Conservation (phyloP, 2,113 vertebrate genomes). For the Amphiprion percula region DNA sequence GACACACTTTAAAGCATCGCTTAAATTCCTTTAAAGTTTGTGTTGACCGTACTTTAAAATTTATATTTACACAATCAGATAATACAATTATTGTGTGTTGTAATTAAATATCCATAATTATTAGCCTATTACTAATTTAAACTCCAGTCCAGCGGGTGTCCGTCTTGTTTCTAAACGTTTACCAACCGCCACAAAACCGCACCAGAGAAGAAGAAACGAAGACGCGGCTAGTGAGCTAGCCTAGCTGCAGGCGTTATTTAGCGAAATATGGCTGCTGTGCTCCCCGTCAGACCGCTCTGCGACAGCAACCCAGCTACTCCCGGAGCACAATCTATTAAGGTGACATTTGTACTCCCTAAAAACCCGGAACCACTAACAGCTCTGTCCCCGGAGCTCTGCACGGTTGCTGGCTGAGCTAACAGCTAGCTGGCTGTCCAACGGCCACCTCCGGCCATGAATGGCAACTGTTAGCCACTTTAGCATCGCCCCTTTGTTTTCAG, state of each 20-base stretch:
- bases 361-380: neutral
- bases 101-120: too few species aligned
- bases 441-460: conserved; percentile 22
- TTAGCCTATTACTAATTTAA: too few species aligned
- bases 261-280: conserved; percentile 86
- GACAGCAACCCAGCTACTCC: conserved; percentile 93
- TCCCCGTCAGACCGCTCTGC: conserved; percentile 87
- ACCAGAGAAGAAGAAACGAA: conserved; percentile 38
- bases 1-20: neutral
- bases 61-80: too few species aligned
- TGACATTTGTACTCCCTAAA: conserved; percentile 57
- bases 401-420: conserved; percentile 8
- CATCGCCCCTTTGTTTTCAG: conserved; percentile 55
- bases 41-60: neutral
- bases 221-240: conserved; percentile 48
- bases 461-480: conserved; percentile 25
- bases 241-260: conserved; percentile 16
- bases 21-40: neutral
- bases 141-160: conserved; percentile 42
- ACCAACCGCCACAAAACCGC: accelerated
- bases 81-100: neutral
- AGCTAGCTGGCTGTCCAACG: conserved; percentile 12
- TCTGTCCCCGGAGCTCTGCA: neutral
- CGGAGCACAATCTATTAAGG: conserved; percentile 90
- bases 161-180: neutral